phyloP scores from a whole-genome alignment of 2,113 vertebrate species.

The Rana temporaria region DNA sequence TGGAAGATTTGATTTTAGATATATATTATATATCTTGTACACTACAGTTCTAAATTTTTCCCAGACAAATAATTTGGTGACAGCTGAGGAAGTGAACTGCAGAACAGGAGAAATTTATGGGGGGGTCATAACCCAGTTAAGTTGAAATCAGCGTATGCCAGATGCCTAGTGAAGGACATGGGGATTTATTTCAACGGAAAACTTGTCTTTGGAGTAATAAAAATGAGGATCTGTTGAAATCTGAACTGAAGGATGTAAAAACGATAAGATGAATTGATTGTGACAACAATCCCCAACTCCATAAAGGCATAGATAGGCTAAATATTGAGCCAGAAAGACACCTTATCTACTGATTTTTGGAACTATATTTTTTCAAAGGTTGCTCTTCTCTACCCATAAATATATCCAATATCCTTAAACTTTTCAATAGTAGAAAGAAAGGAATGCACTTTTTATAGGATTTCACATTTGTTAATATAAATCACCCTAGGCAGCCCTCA shows the following conservation, averaged over 20 bases:
- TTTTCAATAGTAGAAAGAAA: no score
- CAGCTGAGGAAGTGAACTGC: slow-evolving; percentile 12
- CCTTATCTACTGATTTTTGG: no score
- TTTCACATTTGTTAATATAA: no score
- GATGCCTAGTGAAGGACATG: not conserved
- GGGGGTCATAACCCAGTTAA: not conserved
- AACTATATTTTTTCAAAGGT: no score
- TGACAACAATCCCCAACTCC: not conserved
- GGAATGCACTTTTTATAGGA: no score
- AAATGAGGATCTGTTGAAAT: slow-evolving; percentile 26
- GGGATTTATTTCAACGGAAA: not conserved
- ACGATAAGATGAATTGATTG: not conserved
- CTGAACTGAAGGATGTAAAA: slow-evolving; percentile 6
- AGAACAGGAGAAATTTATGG: not conserved
- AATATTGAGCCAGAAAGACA: not conserved
- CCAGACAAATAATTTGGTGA: slow-evolving; percentile 5
- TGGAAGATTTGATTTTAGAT: no score
- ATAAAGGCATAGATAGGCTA: not conserved
- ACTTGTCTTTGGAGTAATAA: not conserved
- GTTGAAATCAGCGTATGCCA: not conserved
- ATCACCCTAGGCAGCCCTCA: no score
- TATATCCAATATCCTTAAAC: no score
- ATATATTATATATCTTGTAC: no score
- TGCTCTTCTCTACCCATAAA: no score
- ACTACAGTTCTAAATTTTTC: not conserved